Conservation (phyloP, 2,113 vertebrate species). For the Symphodus melops region DNA sequence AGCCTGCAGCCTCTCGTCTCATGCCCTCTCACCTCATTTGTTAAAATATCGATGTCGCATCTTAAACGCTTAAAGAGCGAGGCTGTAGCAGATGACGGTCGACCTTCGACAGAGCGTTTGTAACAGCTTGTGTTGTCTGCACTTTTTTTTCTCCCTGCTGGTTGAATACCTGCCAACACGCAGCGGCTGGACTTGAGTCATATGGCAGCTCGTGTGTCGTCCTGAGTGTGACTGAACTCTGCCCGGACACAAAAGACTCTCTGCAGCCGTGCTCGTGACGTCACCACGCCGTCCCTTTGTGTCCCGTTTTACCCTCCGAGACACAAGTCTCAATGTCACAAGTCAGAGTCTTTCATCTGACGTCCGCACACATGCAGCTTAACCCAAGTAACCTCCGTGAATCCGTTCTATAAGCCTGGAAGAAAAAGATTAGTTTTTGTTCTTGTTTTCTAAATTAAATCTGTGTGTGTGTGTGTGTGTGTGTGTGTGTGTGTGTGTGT, state of each 20-base stretch:
- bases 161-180: not conserved
- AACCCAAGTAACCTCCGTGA: not conserved
- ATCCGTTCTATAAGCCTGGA: not conserved
- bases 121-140: not conserved
- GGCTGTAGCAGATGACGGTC: too few relatives aligned
- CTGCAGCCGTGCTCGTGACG: slow-evolving; percentile 22
- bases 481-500: too few relatives aligned
- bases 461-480: too few relatives aligned
- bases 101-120: too few relatives aligned
- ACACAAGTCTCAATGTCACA: slow-evolving; percentile 50
- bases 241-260: slow-evolving; percentile 32
- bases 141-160: not conserved
- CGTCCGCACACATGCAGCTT: not conserved
- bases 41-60: too few relatives aligned
- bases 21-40: too few relatives aligned
- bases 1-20: too few relatives aligned
- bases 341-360: slow-evolving; percentile 32
- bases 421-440: not conserved
- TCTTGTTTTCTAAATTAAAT: not conserved
- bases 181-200: slow-evolving; percentile 20
- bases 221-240: slow-evolving; percentile 9
- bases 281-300: slow-evolving; percentile 19
- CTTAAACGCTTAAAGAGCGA: too few relatives aligned
- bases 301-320: slow-evolving; percentile 11
- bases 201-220: slow-evolving; percentile 4